Percentiles rank a stretch among this genome's conserved stretches.
phyloP scores from a whole-genome alignment of 30 jellyfish, hydroid and myxozoan genomes.

The Aurelia sp. region DNA sequence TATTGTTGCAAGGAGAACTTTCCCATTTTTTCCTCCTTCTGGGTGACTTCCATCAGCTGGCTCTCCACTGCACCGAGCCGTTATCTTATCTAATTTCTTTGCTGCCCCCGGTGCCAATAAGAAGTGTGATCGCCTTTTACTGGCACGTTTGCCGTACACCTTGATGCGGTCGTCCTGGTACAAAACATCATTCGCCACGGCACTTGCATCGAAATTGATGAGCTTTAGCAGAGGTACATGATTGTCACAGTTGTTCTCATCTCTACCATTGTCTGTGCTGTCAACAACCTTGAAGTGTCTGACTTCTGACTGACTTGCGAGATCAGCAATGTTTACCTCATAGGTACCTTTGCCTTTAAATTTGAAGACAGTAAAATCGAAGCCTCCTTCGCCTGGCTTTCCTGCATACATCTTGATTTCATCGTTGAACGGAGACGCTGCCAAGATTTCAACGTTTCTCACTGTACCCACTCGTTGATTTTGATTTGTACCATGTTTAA shows the following conservation, averaged over 20 bases:
- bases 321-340: background rate
- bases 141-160: conserved; percentile 2
- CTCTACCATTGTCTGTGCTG: conserved; percentile 7
- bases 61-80: conserved; percentile 3
- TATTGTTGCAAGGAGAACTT: conserved; percentile 2
- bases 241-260: background rate
- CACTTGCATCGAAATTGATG: background rate
- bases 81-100: background rate
- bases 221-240: background rate
- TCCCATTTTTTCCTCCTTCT: conserved; percentile 12
- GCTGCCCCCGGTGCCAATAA: background rate
- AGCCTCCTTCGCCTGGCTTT: conserved; percentile 5
- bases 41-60: conserved; percentile 23
- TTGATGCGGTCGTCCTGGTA: background rate
- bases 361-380: conserved; percentile 22
- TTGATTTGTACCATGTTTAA: background rate
- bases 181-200: conserved; percentile 23
- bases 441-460: conserved; percentile 3
- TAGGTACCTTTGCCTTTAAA: conserved; percentile 21
- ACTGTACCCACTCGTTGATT: conserved; percentile 11
- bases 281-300: conserved; percentile 21
- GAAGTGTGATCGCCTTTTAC: background rate
- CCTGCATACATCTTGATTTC: conserved; percentile 5
- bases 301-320: background rate
- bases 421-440: conserved; percentile 11